A percentile compares a stretch with the other conserved stretches of the same genome.
Evolutionary conservation across 2,888 invertebrate genomes (phyloP).

Genomic region (Ennomos fuscantarius): DNA sequence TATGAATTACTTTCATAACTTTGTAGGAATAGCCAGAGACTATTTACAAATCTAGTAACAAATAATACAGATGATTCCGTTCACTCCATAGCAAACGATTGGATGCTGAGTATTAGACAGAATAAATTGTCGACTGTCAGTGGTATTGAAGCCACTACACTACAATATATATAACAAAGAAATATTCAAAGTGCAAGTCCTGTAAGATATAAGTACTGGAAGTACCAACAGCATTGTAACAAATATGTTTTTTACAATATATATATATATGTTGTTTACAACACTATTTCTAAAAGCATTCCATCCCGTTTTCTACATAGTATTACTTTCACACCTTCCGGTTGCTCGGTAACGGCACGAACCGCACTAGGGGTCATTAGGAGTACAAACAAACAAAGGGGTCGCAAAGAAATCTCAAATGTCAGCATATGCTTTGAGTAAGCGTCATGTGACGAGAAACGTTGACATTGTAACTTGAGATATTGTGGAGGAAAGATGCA

Average conservation of each 20-base stretch:
- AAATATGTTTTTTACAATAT: constrained; percentile 1
- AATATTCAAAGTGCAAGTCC: background rate
- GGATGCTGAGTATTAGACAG: no score
- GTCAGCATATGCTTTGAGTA: constrained; percentile 26
- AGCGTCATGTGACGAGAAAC: constrained; percentile 25
- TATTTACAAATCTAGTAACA: no score
- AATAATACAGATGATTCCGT: no score
- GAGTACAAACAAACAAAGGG: constrained; percentile 45
- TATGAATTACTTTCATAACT: no score
- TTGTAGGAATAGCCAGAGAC: no score
- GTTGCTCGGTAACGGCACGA: constrained; percentile 54
- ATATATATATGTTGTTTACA: no score
- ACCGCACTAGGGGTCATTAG: constrained; percentile 49
- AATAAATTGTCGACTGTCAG: no score
- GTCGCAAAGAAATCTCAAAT: constrained; percentile 33
- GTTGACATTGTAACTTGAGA: constrained; percentile 18
- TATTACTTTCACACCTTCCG: constrained; percentile 8
- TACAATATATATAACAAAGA: no score
- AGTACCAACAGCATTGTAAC: no score
- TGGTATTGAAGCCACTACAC: no score
- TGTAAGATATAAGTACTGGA: no score
- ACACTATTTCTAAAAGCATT: constrained; percentile 2
- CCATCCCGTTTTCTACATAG: constrained; percentile 14
- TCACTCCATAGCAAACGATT: no score
- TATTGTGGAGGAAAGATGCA: constrained; percentile 5